phyloP scores from a whole-genome alignment of 1,140 invertebrate genomes.

The Aradophagus sp. region DNA sequence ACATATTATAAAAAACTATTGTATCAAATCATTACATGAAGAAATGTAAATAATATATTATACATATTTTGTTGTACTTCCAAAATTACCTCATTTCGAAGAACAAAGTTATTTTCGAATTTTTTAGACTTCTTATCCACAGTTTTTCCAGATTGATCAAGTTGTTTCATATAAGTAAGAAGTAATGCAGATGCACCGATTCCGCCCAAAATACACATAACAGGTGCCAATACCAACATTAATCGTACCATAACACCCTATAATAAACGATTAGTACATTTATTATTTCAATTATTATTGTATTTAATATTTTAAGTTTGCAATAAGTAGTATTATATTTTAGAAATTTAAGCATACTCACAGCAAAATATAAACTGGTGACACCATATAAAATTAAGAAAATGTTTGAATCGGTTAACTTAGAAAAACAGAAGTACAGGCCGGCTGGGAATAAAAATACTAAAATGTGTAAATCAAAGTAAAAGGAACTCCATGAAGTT shows the following conservation, averaged over 20 bases:
- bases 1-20: not conserved
- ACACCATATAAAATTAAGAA: conserved; percentile 98
- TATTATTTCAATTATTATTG: no score
- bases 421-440: conserved; percentile 96
- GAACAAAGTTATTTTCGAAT: conserved; percentile 87
- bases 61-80: no score
- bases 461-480: conserved; percentile 94
- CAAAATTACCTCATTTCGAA: conserved; percentile 89
- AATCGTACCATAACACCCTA: conserved; percentile 98
- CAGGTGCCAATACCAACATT: conserved; percentile 97
- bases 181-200: conserved; percentile 94
- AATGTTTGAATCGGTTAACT: conserved; percentile 96
- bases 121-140: conserved; percentile 81
- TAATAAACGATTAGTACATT: conserved; percentile 32
- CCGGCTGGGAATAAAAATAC: conserved; percentile 97
- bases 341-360: conserved; percentile 76
- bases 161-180: conserved; percentile 92
- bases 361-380: conserved; percentile 98
- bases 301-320: no score
- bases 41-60: not conserved
- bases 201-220: conserved; percentile 97
- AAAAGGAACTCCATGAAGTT: conserved; percentile 98
- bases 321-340: no score
- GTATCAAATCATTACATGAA: no score
- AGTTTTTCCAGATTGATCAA: conserved; percentile 77